Evolutionary conservation across 1,140 invertebrate species (phyloP), one percentile per base, ranked within the genome.

Genomic region (Penaeus indicus): DNA sequence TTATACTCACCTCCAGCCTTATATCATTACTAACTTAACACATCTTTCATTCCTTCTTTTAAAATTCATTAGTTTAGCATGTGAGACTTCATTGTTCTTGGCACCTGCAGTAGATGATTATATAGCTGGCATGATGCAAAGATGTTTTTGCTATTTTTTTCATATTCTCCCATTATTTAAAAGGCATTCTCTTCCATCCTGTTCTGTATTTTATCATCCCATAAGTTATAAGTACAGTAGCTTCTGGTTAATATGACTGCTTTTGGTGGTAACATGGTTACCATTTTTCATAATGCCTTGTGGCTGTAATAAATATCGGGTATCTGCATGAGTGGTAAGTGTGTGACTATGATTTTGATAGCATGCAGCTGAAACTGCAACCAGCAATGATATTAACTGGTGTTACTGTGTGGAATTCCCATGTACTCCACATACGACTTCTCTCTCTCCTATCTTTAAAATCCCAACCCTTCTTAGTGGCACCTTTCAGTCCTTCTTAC

Each of bases 361-460:
- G 81, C 32, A 81, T 61, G 81, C 81, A 83, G 25, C 62, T 83
- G 60, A 64, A 63, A 61, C 62, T 83, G 81, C 64, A 83, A 83
- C 25, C 81, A 83, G 81, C 81, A 83, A 83, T 83, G 61, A 83
- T 84, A 88, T 88, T 88, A 84, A 88, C 80, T 88, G 72, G 69
- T 82, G 67, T 69, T 88, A 88, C 86, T 88, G 85, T 60, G 75
- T 78, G 32, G 75, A 42, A 83, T 83, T 54, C 81, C 27, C 25
- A 27, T 22, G 61, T 83, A n/a, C 63, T 62, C 63, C 63, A 27
- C 61, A 61, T 60, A 62, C n/a, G 16, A 22, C 32, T n/a, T 25
- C n/a, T 83, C n/a, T 62, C 63, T 83, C 54, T 38, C 61, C 32
- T 16, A 27, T 83, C 80, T 82, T 32, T 77, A 54, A 63, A 67